Conservation (phyloP, 2,797 vertebrate genomes). For the Pangasius larnaudii region DNA sequence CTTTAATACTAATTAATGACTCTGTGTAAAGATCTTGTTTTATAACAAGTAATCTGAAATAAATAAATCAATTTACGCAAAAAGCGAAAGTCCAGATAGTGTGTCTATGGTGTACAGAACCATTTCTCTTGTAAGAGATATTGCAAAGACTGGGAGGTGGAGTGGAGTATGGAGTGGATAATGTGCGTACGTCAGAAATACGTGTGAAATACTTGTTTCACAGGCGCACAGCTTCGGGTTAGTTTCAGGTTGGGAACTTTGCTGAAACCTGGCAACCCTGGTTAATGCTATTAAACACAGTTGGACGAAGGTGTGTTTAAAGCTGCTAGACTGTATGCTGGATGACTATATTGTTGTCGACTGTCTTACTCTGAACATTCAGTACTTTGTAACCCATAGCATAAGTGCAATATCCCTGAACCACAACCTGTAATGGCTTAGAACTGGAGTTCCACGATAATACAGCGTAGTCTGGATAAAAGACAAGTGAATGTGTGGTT, state of each 20-base stretch:
- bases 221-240: background rate
- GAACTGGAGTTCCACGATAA: background rate
- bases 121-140: background rate
- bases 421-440: background rate
- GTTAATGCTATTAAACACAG: background rate
- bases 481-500: background rate
- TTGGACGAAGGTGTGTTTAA: background rate
- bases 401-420: background rate
- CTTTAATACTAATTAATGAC: background rate
- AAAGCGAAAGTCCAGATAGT: background rate
- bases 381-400: background rate
- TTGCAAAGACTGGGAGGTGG: too few relatives aligned
- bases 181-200: too few relatives aligned
- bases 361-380: background rate
- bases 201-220: background rate
- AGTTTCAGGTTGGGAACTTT: background rate
- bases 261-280: conserved; percentile 2
- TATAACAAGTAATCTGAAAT: background rate
- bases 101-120: background rate
- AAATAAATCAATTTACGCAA: too few relatives aligned
- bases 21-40: too few relatives aligned
- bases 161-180: background rate
- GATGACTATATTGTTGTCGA: background rate
- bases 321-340: background rate
- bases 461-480: background rate